Base-by-base conservation (phyloP, 1,140 invertebrate genomes). In the Drosophila sechellia region DNA sequence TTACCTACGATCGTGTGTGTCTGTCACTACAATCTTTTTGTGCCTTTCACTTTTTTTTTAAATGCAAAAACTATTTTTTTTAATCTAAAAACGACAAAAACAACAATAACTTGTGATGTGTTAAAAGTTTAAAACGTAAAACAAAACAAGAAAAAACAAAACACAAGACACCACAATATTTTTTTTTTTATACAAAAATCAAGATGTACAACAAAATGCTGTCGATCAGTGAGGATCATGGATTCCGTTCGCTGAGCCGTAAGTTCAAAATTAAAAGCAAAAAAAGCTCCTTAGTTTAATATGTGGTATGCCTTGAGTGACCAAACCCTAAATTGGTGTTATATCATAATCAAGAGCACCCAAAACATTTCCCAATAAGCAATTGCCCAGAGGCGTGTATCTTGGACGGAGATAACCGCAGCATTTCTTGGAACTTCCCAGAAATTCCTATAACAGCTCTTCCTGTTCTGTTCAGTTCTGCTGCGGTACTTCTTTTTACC, bases 171-270 rank as follows among this genome's bases (percentile, higher is more conserved):
- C 8, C 31, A 31, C 8, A 31, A 31, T 31, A 39, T 13, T 39
- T 81, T 73, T 71, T 71, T 65, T 58, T 83, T 70, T 31, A 20
- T 22, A n/a, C 15, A n/a, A 43, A 40, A 50, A 5, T 11, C 46
- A 58, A 76, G 69, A 90, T 90, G 83, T 90, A 87, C 64, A 90
- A 87, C 77, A 91, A 91, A 86, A 90, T 92, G 90, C 72, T 92
- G 72, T 92, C 91, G 52, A 91, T 92, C 73, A 92, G 91, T 77
- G 91, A 92, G 76, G 91, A 92, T 90, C 90, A 91, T 72, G 91
- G 91, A 92, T 92, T 92, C 91, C 83, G 89, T 76, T 92, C 91
- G 54, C 80, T 92, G 74, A 92, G 90, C 83, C 91, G 91, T 92
- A 92, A 92, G 91, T 92, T 10, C 20, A 42, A 58, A 56, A 10